Percentiles rank a stretch among this genome's conserved stretches.
Conservation (phyloP, 2,888 invertebrate species). For the Aphrophora alni region DNA sequence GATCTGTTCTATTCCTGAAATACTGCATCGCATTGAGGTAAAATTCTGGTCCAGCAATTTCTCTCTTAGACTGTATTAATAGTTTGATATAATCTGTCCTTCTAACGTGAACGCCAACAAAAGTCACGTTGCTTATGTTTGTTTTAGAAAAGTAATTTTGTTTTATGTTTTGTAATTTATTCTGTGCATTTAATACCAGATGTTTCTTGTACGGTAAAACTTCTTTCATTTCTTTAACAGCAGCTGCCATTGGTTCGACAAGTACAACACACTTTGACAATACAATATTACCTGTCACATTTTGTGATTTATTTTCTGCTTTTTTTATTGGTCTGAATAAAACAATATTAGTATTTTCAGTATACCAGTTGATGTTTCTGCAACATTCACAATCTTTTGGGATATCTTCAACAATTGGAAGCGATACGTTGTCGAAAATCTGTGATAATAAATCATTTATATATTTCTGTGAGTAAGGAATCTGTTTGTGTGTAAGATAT, state of each 20-base stretch:
- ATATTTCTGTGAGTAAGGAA: not conserved
- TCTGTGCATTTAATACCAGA: not conserved
- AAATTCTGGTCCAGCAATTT: not conserved
- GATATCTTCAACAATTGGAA: not conserved
- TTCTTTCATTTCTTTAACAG: not conserved
- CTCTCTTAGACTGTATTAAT: not conserved
- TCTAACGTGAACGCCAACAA: not conserved
- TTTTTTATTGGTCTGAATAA: not conserved
- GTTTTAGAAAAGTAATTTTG: not conserved
- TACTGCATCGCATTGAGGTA: not conserved
- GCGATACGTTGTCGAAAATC: not conserved
- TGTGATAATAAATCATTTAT: not conserved
- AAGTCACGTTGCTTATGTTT: not conserved
- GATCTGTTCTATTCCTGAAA: not conserved
- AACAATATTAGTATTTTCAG: not conserved
- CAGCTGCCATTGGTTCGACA: not conserved
- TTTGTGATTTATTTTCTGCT: not conserved
- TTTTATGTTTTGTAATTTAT: not conserved
- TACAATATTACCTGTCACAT: not conserved
- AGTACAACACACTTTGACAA: not conserved
- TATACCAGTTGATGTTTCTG: not conserved
- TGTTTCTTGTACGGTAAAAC: not conserved
- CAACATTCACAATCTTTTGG: not conserved
- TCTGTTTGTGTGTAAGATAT: not conserved
- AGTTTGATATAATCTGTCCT: not conserved